Evolutionary conservation across 2,113 vertebrate species (phyloP), one percentile per base, ranked within the genome.

Genomic region (Pica pica): DNA sequence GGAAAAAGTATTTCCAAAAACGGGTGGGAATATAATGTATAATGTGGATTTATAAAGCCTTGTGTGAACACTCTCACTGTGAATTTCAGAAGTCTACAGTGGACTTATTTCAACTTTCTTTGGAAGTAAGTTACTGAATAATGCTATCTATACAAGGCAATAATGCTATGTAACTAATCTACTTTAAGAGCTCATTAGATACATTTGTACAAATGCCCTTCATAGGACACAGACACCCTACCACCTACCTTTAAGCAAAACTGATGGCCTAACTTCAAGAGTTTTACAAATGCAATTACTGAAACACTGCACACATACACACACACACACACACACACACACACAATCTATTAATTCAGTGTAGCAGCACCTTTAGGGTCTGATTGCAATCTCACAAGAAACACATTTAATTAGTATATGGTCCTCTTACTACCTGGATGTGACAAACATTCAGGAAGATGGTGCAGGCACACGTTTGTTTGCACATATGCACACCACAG

Each of bases 301-400:
- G 42, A 89, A 77, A 78, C 44, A 67, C 2, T 27, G 42, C 23
- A 46, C 9, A 15, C 18, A n/a, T n/a, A 14, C 16, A 14, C 18
- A 17, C 30, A 26, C 18, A 37, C 18, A 22, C 17, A 16, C n/a
- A n/a, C 22, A 31, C 16, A 16, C 19, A 14, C 18, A 37, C 5
- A 17, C 13, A 37, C 3, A 41, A 23, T 15, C 28, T 18, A 59
- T 49, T 53, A 56, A 74, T 39, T 84, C 57, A 64, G 15, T 7
- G 10, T 7, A 56, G 11, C 2, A 9, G 12, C 0, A 0, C 30
- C 28, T 30, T 35, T 10, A 30, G 10, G 24, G 49, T 57, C 41
- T 46, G 49, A 56, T 1, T 7, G 2, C 20, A 86, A 53, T 33
- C 31, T 69, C n/a, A 27, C 73, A 75, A 68, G 16, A 83, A 71